Evolutionary conservation across 1,140 invertebrate genomes (phyloP).

Genomic region (Lerema accius): DNA sequence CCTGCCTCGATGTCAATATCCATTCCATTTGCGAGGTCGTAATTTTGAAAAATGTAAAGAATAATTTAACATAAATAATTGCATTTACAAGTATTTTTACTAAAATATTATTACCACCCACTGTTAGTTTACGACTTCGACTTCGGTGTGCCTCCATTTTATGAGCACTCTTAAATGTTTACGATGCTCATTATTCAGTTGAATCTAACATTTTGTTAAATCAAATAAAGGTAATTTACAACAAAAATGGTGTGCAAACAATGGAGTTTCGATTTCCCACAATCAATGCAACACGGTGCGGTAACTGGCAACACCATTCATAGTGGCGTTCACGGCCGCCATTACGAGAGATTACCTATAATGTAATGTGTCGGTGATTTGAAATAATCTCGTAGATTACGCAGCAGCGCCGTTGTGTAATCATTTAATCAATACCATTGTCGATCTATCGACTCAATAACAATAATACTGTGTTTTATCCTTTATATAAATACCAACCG

Average conservation of each 20-base stretch:
- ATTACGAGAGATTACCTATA: slow-evolving; percentile 77
- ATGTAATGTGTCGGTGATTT: slow-evolving; percentile 78
- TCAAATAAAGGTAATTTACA: slow-evolving; percentile 20
- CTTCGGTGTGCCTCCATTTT: slow-evolving; percentile 10
- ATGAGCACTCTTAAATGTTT: background rate
- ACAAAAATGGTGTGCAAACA: slow-evolving; percentile 38
- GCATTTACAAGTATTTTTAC: slow-evolving; percentile 27
- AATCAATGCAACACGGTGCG: slow-evolving; percentile 47
- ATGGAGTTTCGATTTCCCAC: slow-evolving; percentile 51
- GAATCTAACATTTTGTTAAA: slow-evolving; percentile 19
- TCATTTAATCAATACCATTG: slow-evolving; percentile 67
- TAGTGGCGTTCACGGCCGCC: slow-evolving; percentile 61
- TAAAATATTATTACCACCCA: slow-evolving; percentile 14
- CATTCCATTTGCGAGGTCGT: slow-evolving; percentile 50
- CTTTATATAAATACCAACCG: slow-evolving; percentile 16
- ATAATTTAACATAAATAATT: slow-evolving; percentile 46
- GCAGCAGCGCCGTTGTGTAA: slow-evolving; percentile 52
- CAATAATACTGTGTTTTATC: slow-evolving; percentile 23
- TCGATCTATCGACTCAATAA: slow-evolving; percentile 30
- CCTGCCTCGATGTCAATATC: slow-evolving; percentile 64
- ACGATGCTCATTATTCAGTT: slow-evolving; percentile 2
- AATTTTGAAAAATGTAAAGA: slow-evolving; percentile 44
- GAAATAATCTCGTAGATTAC: slow-evolving; percentile 79
- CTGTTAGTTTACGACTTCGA: slow-evolving; percentile 16
- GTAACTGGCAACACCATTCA: slow-evolving; percentile 64